Base-by-base conservation (phyloP, 2,113 vertebrate genomes). In the Pelvicachromis taeniatus region DNA sequence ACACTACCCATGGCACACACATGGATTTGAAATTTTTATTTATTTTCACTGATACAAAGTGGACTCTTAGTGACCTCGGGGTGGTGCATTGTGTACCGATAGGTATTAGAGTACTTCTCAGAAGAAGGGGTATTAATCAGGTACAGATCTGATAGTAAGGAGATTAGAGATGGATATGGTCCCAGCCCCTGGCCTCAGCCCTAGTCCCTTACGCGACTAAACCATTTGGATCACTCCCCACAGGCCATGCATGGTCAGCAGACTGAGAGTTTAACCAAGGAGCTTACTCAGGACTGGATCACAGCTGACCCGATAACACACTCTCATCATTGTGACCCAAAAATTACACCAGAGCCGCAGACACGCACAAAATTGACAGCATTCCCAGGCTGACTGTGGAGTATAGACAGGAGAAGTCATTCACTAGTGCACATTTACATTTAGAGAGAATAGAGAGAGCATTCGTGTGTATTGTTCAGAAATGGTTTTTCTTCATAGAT, bases 71-170 rank as follows among this genome's bases (percentile, higher is more conserved):
- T 93, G 88, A 93, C 87, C 89, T 83, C 85, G 8, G 56, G 23
- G 85, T 81, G 78, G 88, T 92, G 88, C 82, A 78, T 89, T 87
- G 88, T 81, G 81, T 90, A 85, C 93, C 82, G 86, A 90, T 87
- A 91, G 89, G 90, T 92, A 92, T 92, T 93, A 90, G 87, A 88
- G 88, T 77, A 58, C 88, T 93, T 91, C 93, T 92, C 89, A 93
- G 91, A 95, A 94, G 91, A 88, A 88, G 81, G 75, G 91, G 88
- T 91, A 93, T 93, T 95, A 95, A 95, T 95, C 93, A 94, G 94
- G 91, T 94, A 90, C 92, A 95, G 92, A 94, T 95, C 95, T 95
- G 93, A 92, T 92, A 85, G 91, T 96, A 96, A 95, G 94, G 90
- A 95, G 95, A 96, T 95, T 95, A 95, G 89, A 79, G 90, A 87